Evolutionary conservation across 2,113 vertebrate genomes (phyloP).

Genomic region (Connochaetes taurinus): DNA sequence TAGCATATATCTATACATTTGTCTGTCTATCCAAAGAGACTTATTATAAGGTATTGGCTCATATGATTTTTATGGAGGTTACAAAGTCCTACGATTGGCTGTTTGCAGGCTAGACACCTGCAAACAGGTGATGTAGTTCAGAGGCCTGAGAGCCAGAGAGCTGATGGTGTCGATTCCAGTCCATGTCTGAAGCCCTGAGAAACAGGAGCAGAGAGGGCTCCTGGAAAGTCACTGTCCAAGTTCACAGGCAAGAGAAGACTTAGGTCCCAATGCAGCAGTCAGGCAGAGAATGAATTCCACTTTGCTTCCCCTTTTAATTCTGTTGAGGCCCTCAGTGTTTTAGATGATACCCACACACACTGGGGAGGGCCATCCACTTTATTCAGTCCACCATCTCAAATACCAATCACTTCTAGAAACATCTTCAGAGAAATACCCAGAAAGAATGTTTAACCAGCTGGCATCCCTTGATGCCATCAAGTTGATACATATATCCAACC

Average conservation of each 20-base stretch:
- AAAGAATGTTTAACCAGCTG: background rate
- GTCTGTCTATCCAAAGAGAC: background rate
- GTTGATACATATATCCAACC: background rate
- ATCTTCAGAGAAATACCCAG: background rate
- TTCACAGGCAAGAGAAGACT: background rate
- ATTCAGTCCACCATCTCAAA: background rate
- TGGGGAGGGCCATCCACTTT: background rate
- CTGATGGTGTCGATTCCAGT: background rate
- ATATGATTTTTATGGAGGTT: background rate
- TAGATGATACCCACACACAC: background rate
- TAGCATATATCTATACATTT: background rate
- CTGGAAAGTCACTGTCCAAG: background rate
- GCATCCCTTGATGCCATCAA: background rate
- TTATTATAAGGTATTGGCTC: background rate
- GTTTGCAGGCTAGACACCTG: background rate
- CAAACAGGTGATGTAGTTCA: background rate
- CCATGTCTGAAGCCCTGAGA: background rate
- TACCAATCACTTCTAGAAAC: background rate
- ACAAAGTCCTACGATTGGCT: background rate
- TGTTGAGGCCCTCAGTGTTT: background rate
- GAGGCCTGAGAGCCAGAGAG: background rate
- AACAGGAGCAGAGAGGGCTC: background rate
- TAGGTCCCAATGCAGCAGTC: background rate
- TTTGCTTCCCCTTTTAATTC: background rate
- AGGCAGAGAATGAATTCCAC: background rate